Evolutionary conservation across 2,797 vertebrate genomes (phyloP), one percentile per base, ranked within the genome.

Genomic region (Pogoniulus pusillus): DNA sequence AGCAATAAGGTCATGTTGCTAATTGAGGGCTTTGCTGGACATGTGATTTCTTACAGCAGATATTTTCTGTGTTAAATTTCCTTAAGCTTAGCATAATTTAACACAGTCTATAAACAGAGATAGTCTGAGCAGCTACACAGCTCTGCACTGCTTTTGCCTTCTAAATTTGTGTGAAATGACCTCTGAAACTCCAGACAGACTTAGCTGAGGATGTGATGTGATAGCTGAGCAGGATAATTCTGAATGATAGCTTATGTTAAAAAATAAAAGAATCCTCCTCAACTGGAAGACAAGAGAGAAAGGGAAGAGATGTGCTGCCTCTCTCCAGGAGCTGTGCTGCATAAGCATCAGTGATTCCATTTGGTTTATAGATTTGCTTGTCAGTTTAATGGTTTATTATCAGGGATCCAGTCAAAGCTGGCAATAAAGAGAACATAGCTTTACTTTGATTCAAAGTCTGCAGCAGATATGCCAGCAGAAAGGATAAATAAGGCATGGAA

Each of bases 341-440:
- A 69, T 75, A 87, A 87, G 88, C 92, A 94, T 86, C 78, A 80
- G 4, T 77, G 82, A 87, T 90, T 95, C 79, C 80, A 92, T 92
- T 94, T 93, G 78, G 94, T 96, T 96, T 92, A 91, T 95, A 57
- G 72, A 80, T 94, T 86, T 92, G 34, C 84, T 87, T 95, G 94
- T 94, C 91, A 88, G 79, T 92, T 93, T 95, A 93, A 93, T 95
- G 69, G 85, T 95, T 95, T 95, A 93, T 95, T 96, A 95, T 92
- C 92, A 91, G 72, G 81, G 55, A 93, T 90, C 69, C 93, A 94
- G 85, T 92, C 85, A 94, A 93, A 95, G 92, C 59, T 90, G 75
- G 91, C 91, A 94, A 94, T 93, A 94, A 95, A 94, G 93, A 88
- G 91, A 95, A 92, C 74, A 70, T 41, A 90, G 59, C 62, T 95